Evolutionary conservation across 2,888 invertebrate genomes (phyloP).

Genomic region (Carcina quercana): DNA sequence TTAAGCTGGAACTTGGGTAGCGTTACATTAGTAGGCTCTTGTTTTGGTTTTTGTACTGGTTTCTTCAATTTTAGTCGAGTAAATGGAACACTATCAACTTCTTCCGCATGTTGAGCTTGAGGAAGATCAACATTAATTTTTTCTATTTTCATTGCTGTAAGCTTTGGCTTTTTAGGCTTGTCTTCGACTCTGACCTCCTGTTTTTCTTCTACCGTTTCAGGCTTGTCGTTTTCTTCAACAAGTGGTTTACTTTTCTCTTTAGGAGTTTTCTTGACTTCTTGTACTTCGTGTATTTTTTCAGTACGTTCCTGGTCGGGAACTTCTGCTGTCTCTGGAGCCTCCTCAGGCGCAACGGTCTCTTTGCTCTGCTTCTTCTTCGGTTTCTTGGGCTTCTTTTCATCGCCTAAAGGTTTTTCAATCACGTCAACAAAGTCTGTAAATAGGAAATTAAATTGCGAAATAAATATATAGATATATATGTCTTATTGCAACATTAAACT

Average conservation of each 20-base stretch:
- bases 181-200: constrained; percentile 26
- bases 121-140: constrained; percentile 73
- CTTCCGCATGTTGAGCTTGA: constrained; percentile 75
- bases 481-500: too few relatives aligned
- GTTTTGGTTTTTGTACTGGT: constrained; percentile 61
- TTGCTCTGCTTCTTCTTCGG: constrained; percentile 8
- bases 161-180: constrained; percentile 27
- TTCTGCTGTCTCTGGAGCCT: neutral
- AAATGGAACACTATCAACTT: constrained; percentile 74
- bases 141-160: constrained; percentile 75
- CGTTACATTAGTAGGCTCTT: constrained; percentile 41
- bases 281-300: too few relatives aligned
- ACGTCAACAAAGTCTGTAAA: constrained; percentile 10
- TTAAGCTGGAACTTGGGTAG: constrained; percentile 81
- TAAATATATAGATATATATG: too few relatives aligned
- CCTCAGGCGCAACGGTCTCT: constrained; percentile 1
- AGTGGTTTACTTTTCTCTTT: neutral
- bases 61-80: constrained; percentile 81
- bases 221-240: neutral
- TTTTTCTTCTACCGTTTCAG: constrained; percentile 13
- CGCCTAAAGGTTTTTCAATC: neutral
- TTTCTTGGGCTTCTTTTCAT: constrained; percentile 11
- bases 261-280: neutral
- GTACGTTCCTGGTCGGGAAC: too few relatives aligned
- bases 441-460: too few relatives aligned